phyloP scores from a whole-genome alignment of 2,113 vertebrate species.

The Neogobius melanostomus region DNA sequence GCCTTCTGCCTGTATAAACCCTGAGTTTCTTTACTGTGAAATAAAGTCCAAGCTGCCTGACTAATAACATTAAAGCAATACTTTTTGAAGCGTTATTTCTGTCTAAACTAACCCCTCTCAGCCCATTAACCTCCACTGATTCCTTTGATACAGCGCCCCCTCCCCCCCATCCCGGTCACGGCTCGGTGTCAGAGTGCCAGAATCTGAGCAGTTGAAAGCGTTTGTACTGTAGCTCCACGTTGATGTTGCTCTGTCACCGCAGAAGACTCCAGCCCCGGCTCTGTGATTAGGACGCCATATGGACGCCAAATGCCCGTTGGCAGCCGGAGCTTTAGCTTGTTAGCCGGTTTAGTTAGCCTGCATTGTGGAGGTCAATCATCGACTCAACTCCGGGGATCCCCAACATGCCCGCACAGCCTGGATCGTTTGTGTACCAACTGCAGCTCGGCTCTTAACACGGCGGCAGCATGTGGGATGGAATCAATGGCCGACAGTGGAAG shows the following conservation, averaged over 20 bases:
- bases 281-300: background rate
- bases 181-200: background rate
- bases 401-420: background rate
- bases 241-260: background rate
- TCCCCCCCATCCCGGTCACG: background rate
- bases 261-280: conserved; percentile 1
- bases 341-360: conserved; percentile 5
- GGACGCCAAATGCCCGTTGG: conserved; percentile 6
- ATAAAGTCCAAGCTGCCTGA: too few relatives aligned
- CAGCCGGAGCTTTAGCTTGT: background rate
- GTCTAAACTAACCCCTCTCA: too few relatives aligned
- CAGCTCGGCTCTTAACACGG: background rate
- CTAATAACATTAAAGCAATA: too few relatives aligned
- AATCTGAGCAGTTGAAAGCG: background rate
- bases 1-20: too few relatives aligned
- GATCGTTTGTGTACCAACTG: background rate
- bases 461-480: background rate
- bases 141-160: background rate
- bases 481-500: too few relatives aligned
- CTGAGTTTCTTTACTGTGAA: too few relatives aligned
- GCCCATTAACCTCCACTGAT: too few relatives aligned
- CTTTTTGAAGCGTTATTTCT: too few relatives aligned
- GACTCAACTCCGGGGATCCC: background rate
- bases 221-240: background rate
- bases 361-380: conserved; percentile 3